Conservation (phyloP, 37 sponge, comb jelly and placozoan species). For the Axinella damicornis region DNA sequence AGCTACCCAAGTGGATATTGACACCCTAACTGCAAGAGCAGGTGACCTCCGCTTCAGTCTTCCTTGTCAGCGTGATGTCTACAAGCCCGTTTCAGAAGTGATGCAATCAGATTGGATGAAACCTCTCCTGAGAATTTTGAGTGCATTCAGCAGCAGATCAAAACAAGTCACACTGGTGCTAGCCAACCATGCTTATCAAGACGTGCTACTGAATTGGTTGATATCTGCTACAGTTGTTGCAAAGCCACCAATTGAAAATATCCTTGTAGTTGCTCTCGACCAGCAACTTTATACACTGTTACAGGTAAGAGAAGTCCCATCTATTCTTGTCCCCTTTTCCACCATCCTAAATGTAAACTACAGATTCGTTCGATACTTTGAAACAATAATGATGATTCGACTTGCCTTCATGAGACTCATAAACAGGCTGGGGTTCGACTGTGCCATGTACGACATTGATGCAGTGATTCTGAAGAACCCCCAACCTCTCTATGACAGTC, state of each 20-base stretch:
- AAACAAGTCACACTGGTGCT: conserved; percentile 17
- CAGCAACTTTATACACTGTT: not conserved
- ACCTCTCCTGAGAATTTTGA: not conserved
- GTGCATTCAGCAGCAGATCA: too few relatives aligned
- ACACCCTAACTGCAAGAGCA: too few relatives aligned
- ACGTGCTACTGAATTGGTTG: conserved; percentile 62
- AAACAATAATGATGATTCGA: conserved; percentile 35
- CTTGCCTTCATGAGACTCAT: conserved; percentile 38
- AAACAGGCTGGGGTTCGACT: conserved; percentile 25
- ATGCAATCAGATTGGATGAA: not conserved
- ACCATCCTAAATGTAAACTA: not conserved
- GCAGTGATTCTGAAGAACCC: conserved; percentile 44
- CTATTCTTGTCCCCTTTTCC: not conserved
- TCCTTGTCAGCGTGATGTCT: too few relatives aligned
- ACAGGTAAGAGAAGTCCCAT: not conserved
- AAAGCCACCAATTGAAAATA: not conserved
- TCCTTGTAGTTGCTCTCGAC: conserved; percentile 58
- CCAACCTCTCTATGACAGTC: conserved; percentile 3
- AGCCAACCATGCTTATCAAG: conserved; percentile 24
- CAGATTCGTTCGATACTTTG: conserved; percentile 11
- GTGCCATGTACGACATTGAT: conserved; percentile 53
- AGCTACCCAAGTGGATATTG: too few relatives aligned
- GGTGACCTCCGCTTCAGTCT: too few relatives aligned
- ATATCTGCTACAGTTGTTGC: conserved; percentile 11
- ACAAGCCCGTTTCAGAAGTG: too few relatives aligned